These are phyloP conservation scores for Stigmatopora argus DNA, from an alignment of 2,113 vertebrate genomes.

Conservation along the genomic window DNA sequence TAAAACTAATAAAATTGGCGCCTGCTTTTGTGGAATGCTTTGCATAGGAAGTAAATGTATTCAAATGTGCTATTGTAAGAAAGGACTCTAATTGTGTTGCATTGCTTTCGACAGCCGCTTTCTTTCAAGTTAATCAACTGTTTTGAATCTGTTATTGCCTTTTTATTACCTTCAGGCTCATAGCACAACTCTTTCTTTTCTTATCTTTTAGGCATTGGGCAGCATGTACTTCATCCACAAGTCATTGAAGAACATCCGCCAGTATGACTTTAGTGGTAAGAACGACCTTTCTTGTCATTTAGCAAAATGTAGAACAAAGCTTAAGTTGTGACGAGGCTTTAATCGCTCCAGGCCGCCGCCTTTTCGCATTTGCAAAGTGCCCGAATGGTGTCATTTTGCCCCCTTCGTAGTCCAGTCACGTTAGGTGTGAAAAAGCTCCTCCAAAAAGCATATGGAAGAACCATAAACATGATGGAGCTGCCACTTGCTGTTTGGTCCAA, in stretches of 20 bases:
- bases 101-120: background rate
- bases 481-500: slow-evolving; percentile 49
- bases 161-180: background rate
- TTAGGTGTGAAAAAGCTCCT: slow-evolving; percentile 67
- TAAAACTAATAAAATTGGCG: background rate
- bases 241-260: slow-evolving; percentile 69
- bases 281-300: background rate
- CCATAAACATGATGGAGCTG: slow-evolving; percentile 70
- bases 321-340: slow-evolving; percentile 25
- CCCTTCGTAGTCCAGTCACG: slow-evolving; percentile 68
- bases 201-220: slow-evolving; percentile 69
- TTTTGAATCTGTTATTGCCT: background rate
- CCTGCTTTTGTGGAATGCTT: background rate
- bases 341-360: slow-evolving; percentile 14
- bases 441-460: slow-evolving; percentile 72
- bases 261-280: slow-evolving; percentile 76
- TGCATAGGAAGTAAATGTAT: background rate
- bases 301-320: background rate
- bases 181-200: slow-evolving; percentile 4
- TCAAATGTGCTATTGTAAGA: background rate
- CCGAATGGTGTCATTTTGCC: slow-evolving; percentile 44
- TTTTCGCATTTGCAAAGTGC: slow-evolving; percentile 41
- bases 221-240: slow-evolving; percentile 79
- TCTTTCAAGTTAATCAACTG: background rate
- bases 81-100: background rate